A percentile compares a stretch with the other conserved stretches of the same genome.
phyloP scores from a whole-genome alignment of 2,888 invertebrate species.

The Melanchra persicariae region DNA sequence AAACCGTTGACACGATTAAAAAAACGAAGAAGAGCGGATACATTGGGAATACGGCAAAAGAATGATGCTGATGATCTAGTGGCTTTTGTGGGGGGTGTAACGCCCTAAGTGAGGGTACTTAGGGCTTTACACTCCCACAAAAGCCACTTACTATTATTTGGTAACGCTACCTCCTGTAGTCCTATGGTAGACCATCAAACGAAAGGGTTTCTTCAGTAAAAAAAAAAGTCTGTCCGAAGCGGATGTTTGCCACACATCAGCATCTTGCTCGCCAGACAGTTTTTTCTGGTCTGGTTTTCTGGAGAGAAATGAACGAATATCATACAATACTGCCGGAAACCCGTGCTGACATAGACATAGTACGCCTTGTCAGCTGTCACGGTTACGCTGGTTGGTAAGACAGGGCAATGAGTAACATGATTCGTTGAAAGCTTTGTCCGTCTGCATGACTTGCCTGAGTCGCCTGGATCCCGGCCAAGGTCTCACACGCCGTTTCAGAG shows the following conservation, averaged over 20 bases:
- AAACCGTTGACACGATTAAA: neutral
- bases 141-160: no score
- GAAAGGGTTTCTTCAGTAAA: neutral
- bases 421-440: conserved; percentile 65
- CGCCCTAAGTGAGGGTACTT: no score
- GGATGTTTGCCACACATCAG: neutral
- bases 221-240: neutral
- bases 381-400: neutral
- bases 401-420: conserved; percentile 27
- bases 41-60: neutral
- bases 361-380: neutral
- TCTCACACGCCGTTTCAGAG: conserved; percentile 70
- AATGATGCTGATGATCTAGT: neutral
- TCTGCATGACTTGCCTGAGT: conserved; percentile 72
- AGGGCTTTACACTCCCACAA: no score
- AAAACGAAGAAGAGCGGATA: neutral
- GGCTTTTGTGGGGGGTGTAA: neutral
- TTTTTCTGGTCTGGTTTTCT: neutral
- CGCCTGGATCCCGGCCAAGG: conserved; percentile 86
- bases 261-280: no score
- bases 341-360: no score
- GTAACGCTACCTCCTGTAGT: neutral
- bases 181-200: neutral
- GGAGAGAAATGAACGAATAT: neutral
- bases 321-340: neutral